These are phyloP conservation scores for Drosophila novamexicana DNA, from an alignment of 1,140 invertebrate species.

Conservation along the genomic window DNA sequence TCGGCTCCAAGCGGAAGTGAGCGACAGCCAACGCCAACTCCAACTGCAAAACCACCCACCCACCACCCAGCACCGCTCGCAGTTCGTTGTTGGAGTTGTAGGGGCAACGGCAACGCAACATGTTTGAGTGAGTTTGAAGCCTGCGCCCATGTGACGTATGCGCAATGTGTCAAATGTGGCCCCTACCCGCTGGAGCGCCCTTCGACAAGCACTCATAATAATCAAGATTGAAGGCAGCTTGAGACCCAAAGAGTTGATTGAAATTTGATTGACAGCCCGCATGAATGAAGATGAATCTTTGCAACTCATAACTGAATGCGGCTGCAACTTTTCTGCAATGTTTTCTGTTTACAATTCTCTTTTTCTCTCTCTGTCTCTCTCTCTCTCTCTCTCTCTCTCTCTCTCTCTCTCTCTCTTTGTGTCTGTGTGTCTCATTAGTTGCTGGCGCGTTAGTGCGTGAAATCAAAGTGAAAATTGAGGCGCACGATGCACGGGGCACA, in stretches of 20 bases:
- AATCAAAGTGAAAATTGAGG: slow-evolving; percentile 61
- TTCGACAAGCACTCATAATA: slow-evolving; percentile 18
- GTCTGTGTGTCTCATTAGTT: slow-evolving; percentile 43
- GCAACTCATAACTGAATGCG: slow-evolving; percentile 6
- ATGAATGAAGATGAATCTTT: slow-evolving; percentile 48
- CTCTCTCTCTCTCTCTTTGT: slow-evolving; percentile 1
- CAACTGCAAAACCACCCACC: background rate
- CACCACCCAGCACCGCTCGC: background rate
- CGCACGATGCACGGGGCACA: slow-evolving; percentile 3
- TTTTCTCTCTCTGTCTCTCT: too few species aligned
- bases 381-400: background rate
- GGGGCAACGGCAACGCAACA: slow-evolving; percentile 64
- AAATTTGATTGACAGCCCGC: slow-evolving; percentile 64
- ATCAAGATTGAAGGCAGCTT: slow-evolving; percentile 51
- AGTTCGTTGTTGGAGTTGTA: slow-evolving; percentile 46
- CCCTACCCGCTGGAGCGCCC: background rate
- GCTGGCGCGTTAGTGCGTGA: slow-evolving; percentile 53
- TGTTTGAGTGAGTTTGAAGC: slow-evolving; percentile 77
- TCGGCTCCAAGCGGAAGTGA: slow-evolving; percentile 52
- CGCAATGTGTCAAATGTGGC: slow-evolving; percentile 39
- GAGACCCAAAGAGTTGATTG: slow-evolving; percentile 53
- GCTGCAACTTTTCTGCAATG: background rate
- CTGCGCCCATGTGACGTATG: slow-evolving; percentile 35
- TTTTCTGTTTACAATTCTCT: background rate
- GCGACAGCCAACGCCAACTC: slow-evolving; percentile 2